These are phyloP conservation scores for Nephila pilipes DNA, from an alignment of 1,140 invertebrate species.

Conservation along the genomic window DNA sequence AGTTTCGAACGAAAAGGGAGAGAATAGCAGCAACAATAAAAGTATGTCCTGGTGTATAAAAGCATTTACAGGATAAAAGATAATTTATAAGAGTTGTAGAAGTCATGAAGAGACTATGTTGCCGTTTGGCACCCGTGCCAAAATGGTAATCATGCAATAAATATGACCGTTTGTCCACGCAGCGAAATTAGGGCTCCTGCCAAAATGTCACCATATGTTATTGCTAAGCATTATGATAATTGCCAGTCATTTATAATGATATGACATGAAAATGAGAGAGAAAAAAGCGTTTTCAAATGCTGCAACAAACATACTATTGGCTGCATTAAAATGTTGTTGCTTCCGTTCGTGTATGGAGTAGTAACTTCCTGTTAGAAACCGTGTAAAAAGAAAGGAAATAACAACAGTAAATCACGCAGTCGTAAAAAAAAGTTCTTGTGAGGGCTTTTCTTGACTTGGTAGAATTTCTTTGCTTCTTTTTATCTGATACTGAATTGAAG, in stretches of 20 bases:
- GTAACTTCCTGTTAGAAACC: slow-evolving; percentile 36
- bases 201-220: slow-evolving; percentile 70
- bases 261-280: slow-evolving; percentile 33
- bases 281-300: slow-evolving; percentile 25
- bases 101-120: slow-evolving; percentile 27
- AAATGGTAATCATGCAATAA: slow-evolving; percentile 71
- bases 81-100: slow-evolving; percentile 50
- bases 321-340: slow-evolving; percentile 59
- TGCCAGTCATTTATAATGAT: slow-evolving; percentile 45
- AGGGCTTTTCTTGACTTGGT: too few species aligned
- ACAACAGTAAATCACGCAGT: slow-evolving; percentile 36
- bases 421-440: neutral
- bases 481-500: too few species aligned
- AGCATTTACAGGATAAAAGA: slow-evolving; percentile 29
- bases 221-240: slow-evolving; percentile 60
- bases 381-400: slow-evolving; percentile 34
- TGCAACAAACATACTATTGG: slow-evolving; percentile 52
- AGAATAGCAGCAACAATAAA: neutral
- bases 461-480: too few species aligned
- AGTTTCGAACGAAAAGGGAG: neutral
- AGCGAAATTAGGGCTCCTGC: slow-evolving; percentile 48
- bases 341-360: slow-evolving; percentile 49
- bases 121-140: slow-evolving; percentile 48
- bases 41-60: neutral
- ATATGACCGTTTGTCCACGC: slow-evolving; percentile 59